These are phyloP conservation scores for Percina caprodes DNA, from an alignment of 2,113 vertebrate species.

Conservation along the genomic window DNA sequence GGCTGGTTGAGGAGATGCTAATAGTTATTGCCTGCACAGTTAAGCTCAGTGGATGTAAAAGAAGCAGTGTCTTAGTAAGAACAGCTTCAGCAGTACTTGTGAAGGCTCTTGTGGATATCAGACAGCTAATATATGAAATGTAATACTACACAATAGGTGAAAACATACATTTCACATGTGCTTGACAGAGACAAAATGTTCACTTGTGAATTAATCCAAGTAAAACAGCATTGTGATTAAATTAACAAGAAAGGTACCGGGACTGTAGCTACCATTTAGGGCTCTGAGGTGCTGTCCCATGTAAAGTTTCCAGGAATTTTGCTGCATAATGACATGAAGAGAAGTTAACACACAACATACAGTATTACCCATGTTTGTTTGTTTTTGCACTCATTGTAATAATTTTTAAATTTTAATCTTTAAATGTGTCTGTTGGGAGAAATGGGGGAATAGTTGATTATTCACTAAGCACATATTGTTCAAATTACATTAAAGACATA, in stretches of 20 bases:
- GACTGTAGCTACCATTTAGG: background rate
- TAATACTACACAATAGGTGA: background rate
- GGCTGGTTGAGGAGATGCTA: background rate
- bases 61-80: background rate
- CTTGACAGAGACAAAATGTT: background rate
- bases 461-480: conserved; percentile 38
- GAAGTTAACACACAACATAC: background rate
- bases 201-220: background rate
- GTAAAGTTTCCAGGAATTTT: background rate
- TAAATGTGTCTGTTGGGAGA: background rate
- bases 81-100: background rate
- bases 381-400: too few species aligned
- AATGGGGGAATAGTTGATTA: background rate
- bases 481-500: conserved; percentile 28
- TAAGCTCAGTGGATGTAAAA: background rate
- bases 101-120: background rate
- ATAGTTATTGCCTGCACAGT: background rate
- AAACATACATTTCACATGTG: background rate
- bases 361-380: too few species aligned
- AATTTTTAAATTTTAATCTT: too few species aligned
- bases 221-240: background rate
- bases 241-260: background rate
- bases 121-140: background rate
- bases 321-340: background rate
- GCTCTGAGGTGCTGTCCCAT: background rate